These are phyloP conservation scores for Hylaeus anthracinus DNA, from an alignment of 1,140 invertebrate species.

Conservation along the genomic window DNA sequence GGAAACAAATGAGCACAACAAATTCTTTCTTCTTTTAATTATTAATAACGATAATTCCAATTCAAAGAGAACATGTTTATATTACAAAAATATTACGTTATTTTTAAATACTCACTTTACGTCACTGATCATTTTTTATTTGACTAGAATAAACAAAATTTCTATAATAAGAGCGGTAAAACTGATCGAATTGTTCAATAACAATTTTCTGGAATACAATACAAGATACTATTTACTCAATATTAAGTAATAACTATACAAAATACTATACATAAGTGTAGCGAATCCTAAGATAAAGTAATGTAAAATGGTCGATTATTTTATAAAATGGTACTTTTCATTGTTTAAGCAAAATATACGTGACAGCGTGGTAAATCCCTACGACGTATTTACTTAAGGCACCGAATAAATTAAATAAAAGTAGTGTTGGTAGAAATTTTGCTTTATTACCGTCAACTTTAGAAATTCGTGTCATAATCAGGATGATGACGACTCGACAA, in stretches of 20 bases:
- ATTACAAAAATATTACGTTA: conserved; percentile 24
- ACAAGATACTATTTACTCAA: conserved; percentile 1
- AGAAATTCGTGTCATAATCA: conserved; percentile 84
- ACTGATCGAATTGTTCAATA: conserved; percentile 10
- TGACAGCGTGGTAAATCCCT: not conserved
- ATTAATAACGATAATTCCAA: conserved; percentile 5
- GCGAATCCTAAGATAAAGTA: not conserved
- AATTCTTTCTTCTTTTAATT: conserved; percentile 6
- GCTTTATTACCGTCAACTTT: conserved; percentile 66
- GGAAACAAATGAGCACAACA: conserved; percentile 8
- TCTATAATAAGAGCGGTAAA: conserved; percentile 26
- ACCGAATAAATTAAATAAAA: conserved; percentile 53
- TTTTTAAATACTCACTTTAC: conserved; percentile 22
- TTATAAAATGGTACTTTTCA: not conserved
- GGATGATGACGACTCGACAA: conserved; percentile 79
- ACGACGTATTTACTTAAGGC: conserved; percentile 30
- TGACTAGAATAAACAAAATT: conserved; percentile 58
- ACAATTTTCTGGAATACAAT: conserved; percentile 2
- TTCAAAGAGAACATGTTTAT: conserved; percentile 13
- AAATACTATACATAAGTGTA: not conserved
- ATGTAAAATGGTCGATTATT: not conserved
- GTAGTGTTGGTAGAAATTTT: conserved; percentile 25
- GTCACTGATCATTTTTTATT: conserved; percentile 42
- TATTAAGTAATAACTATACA: conserved; percentile 32
- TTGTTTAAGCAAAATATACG: not conserved